These are phyloP conservation scores for Drosophila pseudotalamancana DNA, from an alignment of 2,888 invertebrate genomes.

Conservation along the genomic window DNA sequence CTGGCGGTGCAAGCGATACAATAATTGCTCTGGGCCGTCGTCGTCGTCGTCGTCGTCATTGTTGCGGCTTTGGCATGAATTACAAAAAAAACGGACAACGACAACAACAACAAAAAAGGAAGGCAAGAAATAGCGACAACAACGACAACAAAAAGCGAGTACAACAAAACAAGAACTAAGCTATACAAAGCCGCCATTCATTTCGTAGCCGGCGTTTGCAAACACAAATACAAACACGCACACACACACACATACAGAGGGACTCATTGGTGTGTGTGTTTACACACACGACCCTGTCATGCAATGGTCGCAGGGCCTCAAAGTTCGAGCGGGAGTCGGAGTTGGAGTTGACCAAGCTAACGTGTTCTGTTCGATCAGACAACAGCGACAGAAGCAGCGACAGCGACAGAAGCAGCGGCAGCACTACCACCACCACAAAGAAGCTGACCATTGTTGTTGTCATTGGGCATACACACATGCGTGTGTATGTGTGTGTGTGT, in stretches of 20 bases:
- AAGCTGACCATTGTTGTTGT: slow-evolving; percentile 43
- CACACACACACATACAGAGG: slow-evolving; percentile 20
- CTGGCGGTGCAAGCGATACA: slow-evolving; percentile 71
- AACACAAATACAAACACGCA: slow-evolving; percentile 31
- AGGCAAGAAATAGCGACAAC: slow-evolving; percentile 9
- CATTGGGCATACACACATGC: slow-evolving; percentile 39
- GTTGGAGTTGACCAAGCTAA: slow-evolving; percentile 57
- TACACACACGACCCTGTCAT: slow-evolving; percentile 52
- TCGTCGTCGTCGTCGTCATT: slow-evolving; percentile 58
- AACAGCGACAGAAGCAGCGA: slow-evolving; percentile 48
- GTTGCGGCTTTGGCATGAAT: slow-evolving; percentile 62
- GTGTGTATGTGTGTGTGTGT: slow-evolving; percentile 45
- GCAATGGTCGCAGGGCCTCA: slow-evolving; percentile 61
- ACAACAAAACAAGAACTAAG: slow-evolving; percentile 57
- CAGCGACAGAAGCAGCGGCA: slow-evolving; percentile 35
- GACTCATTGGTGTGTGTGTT: slow-evolving; percentile 4
- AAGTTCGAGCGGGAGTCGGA: slow-evolving; percentile 17
- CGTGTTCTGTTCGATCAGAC: slow-evolving; percentile 76
- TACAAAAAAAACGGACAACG: slow-evolving; percentile 44
- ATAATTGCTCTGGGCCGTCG: slow-evolving; percentile 71
- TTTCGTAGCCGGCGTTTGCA: slow-evolving; percentile 61
- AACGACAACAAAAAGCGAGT: slow-evolving; percentile 36
- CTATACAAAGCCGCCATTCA: slow-evolving; percentile 74
- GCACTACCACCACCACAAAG: slow-evolving; percentile 29
- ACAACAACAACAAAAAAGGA: slow-evolving; percentile 3